These are phyloP conservation scores for Brachionus plicatilis DNA, from an alignment of 1,140 invertebrate genomes.

Conservation along the genomic window DNA sequence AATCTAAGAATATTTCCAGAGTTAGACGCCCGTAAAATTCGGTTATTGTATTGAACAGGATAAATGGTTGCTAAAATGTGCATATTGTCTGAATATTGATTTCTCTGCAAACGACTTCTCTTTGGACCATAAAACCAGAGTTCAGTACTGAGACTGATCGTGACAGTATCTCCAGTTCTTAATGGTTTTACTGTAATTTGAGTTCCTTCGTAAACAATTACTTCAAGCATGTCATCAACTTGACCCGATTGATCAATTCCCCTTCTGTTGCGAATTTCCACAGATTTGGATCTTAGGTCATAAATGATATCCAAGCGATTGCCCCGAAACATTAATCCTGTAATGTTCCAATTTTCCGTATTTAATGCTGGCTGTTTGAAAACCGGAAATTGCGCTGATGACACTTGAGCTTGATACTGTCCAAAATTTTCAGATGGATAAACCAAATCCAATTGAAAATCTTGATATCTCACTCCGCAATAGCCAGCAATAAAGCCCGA, in stretches of 20 bases:
- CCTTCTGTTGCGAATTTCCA: conserved; percentile 20
- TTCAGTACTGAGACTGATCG: conserved; percentile 4
- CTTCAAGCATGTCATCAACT: conserved; percentile 25
- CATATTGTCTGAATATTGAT: conserved; percentile 28
- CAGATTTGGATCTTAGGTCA: conserved; percentile 8
- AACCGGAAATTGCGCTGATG: conserved; percentile 20
- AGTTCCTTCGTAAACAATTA: conserved; percentile 23
- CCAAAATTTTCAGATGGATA: conserved; percentile 37
- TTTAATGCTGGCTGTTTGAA: conserved; percentile 21
- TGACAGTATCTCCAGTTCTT: neutral
- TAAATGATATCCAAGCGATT: conserved; percentile 35
- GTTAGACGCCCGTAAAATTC: neutral
- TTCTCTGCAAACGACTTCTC: conserved; percentile 14
- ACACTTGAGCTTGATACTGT: conserved; percentile 2
- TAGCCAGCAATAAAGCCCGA: neutral
- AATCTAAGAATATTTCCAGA: neutral
- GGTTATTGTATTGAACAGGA: neutral
- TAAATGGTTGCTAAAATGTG: conserved; percentile 32
- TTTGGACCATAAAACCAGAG: conserved; percentile 15
- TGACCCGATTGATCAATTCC: neutral
- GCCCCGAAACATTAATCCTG: conserved; percentile 23
- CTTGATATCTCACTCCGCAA: conserved; percentile 10
- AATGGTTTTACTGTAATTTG: neutral
- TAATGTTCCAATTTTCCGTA: conserved; percentile 28
- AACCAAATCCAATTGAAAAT: conserved; percentile 38